Conservation (phyloP, 2,888 invertebrate genomes). For the Nephrotoma guestfalica region DNA sequence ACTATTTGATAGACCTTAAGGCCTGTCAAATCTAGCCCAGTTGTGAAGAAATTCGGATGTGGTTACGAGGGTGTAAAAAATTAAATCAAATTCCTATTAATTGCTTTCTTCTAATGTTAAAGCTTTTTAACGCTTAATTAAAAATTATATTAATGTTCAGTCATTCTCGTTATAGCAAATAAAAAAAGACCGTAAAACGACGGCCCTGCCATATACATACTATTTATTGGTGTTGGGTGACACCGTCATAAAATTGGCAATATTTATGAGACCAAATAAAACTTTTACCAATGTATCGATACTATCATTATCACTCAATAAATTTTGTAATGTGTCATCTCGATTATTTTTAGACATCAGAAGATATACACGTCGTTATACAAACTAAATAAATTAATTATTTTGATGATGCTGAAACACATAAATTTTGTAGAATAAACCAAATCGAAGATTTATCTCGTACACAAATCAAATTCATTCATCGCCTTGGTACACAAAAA, state of each 20-base stretch:
- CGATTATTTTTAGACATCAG: background rate
- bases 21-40: no score
- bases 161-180: no score
- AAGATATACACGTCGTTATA: background rate
- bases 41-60: no score
- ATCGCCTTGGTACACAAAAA: background rate
- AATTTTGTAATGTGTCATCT: background rate
- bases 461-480: background rate
- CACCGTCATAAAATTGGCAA: background rate
- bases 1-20: no score
- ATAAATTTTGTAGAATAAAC: background rate
- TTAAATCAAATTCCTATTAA: no score
- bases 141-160: no score
- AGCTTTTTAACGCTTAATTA: no score
- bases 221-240: no score
- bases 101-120: no score
- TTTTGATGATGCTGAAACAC: background rate
- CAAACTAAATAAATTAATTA: background rate
- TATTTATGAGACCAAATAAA: background rate
- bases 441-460: background rate
- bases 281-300: background rate
- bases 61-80: no score
- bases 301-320: background rate
- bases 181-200: no score
- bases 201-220: no score